These are phyloP conservation scores for Enteromius unitaeniatus DNA, from an alignment of 2,797 vertebrate species.

Conservation along the genomic window DNA sequence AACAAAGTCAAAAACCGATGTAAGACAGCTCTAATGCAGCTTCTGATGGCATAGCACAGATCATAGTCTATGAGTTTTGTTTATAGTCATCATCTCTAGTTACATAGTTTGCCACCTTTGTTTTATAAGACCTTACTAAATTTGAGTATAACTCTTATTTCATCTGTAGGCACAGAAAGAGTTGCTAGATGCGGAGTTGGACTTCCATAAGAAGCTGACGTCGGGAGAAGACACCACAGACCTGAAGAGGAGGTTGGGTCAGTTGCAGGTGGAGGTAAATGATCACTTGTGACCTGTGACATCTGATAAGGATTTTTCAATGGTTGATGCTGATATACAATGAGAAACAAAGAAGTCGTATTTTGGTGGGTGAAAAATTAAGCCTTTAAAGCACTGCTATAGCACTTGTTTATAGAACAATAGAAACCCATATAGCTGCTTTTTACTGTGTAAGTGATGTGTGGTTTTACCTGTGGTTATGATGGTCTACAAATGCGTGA, in stretches of 20 bases:
- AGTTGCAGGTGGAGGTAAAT: conserved; percentile 92
- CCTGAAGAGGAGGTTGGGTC: conserved; percentile 90
- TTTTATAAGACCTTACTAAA: background rate
- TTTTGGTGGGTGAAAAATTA: background rate
- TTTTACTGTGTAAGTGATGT: background rate
- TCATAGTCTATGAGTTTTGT: background rate
- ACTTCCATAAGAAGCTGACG: conserved; percentile 93
- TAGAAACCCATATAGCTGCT: background rate
- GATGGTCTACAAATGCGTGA: background rate
- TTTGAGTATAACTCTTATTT: background rate
- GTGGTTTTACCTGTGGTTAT: background rate
- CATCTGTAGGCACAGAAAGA: conserved; percentile 91
- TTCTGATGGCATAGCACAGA: background rate
- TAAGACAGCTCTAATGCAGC: conserved; percentile 65
- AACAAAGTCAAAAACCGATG: conserved; percentile 92
- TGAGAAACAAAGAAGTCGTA: background rate
- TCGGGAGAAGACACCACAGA: conserved; percentile 98
- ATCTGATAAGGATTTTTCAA: background rate
- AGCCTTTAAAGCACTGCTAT: background rate
- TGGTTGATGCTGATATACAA: background rate
- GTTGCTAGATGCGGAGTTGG: conserved; percentile 92
- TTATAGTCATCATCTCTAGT: background rate
- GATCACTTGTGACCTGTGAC: background rate
- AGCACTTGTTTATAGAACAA: background rate
- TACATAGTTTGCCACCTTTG: background rate